Evolutionary conservation across 2,888 invertebrate genomes (phyloP).

Genomic region (Scaeva pyrastri): DNA sequence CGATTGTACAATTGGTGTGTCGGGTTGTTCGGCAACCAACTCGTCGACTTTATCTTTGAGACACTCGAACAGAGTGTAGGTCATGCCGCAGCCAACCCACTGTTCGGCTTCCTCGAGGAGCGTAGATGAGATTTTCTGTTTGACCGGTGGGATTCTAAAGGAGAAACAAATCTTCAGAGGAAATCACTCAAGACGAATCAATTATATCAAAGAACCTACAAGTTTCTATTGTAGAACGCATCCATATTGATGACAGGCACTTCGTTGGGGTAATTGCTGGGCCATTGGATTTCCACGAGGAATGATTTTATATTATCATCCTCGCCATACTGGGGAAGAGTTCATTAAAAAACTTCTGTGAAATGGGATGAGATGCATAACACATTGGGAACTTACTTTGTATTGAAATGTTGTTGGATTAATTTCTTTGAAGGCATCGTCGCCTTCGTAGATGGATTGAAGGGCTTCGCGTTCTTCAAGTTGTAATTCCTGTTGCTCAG

Average conservation of each 20-base stretch:
- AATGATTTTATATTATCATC: constrained; percentile 92
- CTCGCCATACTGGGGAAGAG: constrained; percentile 89
- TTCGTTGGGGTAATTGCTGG: constrained; percentile 92
- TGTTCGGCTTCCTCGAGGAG: constrained; percentile 90
- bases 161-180: too few relatives aligned
- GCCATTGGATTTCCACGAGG: constrained; percentile 95
- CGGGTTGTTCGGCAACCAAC: constrained; percentile 89
- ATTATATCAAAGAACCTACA: constrained; percentile 89
- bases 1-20: constrained; percentile 80
- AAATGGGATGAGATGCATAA: constrained; percentile 2
- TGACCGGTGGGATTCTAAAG: constrained; percentile 87
- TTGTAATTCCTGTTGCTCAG: constrained; percentile 87
- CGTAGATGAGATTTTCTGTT: constrained; percentile 87
- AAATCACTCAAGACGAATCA: too few relatives aligned
- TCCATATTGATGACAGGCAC: constrained; percentile 93
- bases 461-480: constrained; percentile 96
- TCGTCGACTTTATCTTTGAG: constrained; percentile 92
- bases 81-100: constrained; percentile 96
- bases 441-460: constrained; percentile 97
- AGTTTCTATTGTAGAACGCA: constrained; percentile 95
- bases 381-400: constrained; percentile 87
- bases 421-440: constrained; percentile 92
- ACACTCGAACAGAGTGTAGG: constrained; percentile 96
- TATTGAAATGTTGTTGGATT: constrained; percentile 93
- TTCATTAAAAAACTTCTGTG: neutral